Percentiles rank a stretch among this genome's conserved stretches.
Evolutionary conservation across 2,113 vertebrate species (phyloP).

Genomic region (Hemichromis elongatus): DNA sequence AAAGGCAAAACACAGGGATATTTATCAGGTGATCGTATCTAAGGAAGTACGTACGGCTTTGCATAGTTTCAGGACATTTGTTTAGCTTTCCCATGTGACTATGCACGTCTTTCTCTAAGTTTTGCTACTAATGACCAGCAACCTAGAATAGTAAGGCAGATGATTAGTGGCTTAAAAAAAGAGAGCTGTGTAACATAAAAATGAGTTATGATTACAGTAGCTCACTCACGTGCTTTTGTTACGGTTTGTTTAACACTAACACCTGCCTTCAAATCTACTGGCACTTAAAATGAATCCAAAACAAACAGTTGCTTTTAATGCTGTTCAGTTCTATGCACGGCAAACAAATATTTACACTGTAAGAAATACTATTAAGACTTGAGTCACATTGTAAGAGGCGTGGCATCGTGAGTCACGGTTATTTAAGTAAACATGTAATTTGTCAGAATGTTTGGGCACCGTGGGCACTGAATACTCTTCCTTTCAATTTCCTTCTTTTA

Average conservation of each 20-base stretch:
- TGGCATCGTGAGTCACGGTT: neutral
- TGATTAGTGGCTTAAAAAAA: neutral
- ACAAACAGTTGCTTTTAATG: neutral
- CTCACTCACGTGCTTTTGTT: rapidly evolving
- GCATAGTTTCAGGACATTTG: neutral
- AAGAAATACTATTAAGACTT: neutral
- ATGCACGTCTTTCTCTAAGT: rapidly evolving
- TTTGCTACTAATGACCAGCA: neutral
- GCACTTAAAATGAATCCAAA: neutral
- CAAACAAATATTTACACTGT: neutral
- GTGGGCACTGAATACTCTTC: too few relatives aligned
- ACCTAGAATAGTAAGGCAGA: too few relatives aligned
- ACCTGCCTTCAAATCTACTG: neutral
- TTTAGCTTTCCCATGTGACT: neutral
- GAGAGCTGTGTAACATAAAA: too few relatives aligned
- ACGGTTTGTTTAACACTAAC: neutral
- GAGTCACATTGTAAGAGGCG: neutral
- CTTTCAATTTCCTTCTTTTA: neutral
- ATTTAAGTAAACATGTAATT: neutral
- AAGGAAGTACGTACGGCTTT: neutral
- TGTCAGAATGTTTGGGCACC: neutral
- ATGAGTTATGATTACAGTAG: neutral
- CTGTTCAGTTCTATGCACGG: neutral
- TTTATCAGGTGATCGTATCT: neutral
- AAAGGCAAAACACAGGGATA: neutral